Conservation (phyloP, 2,113 vertebrate species). For the Heterotis niloticus region DNA sequence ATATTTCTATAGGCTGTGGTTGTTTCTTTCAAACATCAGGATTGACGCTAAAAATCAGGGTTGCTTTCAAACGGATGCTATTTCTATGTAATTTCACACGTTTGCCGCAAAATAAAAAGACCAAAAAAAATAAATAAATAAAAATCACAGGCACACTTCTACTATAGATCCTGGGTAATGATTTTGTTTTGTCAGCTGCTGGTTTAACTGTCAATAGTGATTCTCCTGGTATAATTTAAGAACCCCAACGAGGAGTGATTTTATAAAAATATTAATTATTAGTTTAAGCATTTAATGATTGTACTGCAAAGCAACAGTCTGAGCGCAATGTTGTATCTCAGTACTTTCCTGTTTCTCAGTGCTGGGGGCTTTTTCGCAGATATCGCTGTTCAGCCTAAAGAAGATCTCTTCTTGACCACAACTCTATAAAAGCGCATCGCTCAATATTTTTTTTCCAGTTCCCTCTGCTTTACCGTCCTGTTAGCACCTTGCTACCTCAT, state of each 20-base stretch:
- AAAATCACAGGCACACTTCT: not conserved
- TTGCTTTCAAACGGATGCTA: slow-evolving; percentile 29
- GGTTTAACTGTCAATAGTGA: not conserved
- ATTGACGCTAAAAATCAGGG: slow-evolving; percentile 28
- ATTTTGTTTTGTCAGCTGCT: not conserved
- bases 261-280: not conserved
- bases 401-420: no score
- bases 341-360: no score
- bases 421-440: no score
- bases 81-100: slow-evolving; percentile 10
- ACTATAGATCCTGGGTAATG: not conserved
- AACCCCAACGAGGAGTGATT: not conserved
- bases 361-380: no score
- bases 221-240: not conserved
- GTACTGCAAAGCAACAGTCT: not conserved
- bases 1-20: slow-evolving; percentile 70
- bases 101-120: not conserved
- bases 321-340: no score
- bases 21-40: slow-evolving; percentile 33
- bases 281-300: not conserved
- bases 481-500: not conserved
- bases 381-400: no score
- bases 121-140: no score
- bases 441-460: not conserved
- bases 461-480: not conserved